Evolutionary conservation across 1,140 invertebrate genomes (phyloP).

Genomic region (Cyphomyrmex costatus): DNA sequence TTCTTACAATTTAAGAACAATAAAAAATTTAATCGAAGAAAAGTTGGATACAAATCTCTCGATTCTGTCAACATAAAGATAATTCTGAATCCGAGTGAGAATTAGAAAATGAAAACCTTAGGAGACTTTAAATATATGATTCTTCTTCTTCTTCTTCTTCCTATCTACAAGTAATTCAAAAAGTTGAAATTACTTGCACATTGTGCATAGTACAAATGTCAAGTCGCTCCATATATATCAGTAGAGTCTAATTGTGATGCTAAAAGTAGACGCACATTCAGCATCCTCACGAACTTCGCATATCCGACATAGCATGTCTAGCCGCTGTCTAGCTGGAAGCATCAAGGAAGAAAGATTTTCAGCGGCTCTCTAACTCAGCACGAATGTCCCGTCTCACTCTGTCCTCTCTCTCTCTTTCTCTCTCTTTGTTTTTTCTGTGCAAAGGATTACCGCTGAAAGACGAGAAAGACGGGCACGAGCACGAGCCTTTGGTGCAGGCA

Average conservation of each 20-base stretch:
- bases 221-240: not conserved
- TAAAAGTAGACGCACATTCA: constrained; percentile 3
- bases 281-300: not conserved
- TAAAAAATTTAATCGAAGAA: not conserved
- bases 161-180: not conserved
- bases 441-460: constrained; percentile 90
- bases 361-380: constrained; percentile 37
- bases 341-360: constrained; percentile 6
- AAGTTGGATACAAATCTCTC: not conserved
- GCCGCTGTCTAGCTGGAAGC: not conserved
- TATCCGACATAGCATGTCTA: not conserved
- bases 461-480: constrained; percentile 90
- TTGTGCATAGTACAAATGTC: not conserved
- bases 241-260: not conserved
- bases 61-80: not conserved
- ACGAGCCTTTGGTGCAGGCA: constrained; percentile 91
- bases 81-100: not conserved
- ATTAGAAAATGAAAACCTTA: not conserved
- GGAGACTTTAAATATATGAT: not conserved
- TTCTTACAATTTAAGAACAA: not conserved
- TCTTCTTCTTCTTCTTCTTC: not conserved
- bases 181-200: not conserved
- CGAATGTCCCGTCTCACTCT: constrained; percentile 71
- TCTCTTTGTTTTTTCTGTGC: constrained; percentile 79
- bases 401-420: constrained; percentile 79